Conservation (phyloP, 2,113 vertebrate species). For the Brachionichthys hirsutus region DNA sequence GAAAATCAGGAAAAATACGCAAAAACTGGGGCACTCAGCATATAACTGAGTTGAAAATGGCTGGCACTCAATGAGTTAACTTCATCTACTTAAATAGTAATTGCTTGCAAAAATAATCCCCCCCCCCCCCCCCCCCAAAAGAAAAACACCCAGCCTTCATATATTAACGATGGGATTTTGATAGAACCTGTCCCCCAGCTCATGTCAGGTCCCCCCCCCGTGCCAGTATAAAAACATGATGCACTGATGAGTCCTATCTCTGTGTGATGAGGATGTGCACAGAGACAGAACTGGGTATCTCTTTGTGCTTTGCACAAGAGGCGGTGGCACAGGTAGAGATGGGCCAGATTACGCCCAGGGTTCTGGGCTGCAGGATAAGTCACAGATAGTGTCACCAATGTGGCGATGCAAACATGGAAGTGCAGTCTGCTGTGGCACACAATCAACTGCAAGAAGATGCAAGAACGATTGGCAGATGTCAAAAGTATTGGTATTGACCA, state of each 20-base stretch:
- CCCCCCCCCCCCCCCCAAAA: too few species aligned
- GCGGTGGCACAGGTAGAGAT: constrained; percentile 28
- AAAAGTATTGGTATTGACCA: too few species aligned
- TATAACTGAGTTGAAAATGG: too few species aligned
- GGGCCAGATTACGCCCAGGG: constrained; percentile 21
- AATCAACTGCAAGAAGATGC: constrained; percentile 5
- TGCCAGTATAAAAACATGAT: constrained; percentile 55
- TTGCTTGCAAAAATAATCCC: too few species aligned
- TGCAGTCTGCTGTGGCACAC: constrained; percentile 20
- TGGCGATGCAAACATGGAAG: constrained; percentile 28
- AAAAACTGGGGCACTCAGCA: too few species aligned
- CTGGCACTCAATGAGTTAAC: too few species aligned
- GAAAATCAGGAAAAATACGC: too few species aligned
- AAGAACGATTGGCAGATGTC: not conserved
- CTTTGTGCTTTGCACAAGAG: constrained; percentile 15
- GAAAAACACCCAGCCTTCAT: constrained; percentile 5
- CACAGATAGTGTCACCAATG: constrained; percentile 47
- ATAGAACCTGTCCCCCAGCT: constrained; percentile 65
- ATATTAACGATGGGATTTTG: constrained; percentile 25
- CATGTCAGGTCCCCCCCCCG: constrained; percentile 56
- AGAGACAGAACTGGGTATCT: constrained; percentile 56
- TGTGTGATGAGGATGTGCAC: constrained; percentile 43
- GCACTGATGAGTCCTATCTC: constrained; percentile 67
- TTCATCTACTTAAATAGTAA: too few species aligned
- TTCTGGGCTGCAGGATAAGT: constrained; percentile 21